Conservation (phyloP, 2,888 invertebrate genomes). For the Imbricaverruca yamaguchii region DNA sequence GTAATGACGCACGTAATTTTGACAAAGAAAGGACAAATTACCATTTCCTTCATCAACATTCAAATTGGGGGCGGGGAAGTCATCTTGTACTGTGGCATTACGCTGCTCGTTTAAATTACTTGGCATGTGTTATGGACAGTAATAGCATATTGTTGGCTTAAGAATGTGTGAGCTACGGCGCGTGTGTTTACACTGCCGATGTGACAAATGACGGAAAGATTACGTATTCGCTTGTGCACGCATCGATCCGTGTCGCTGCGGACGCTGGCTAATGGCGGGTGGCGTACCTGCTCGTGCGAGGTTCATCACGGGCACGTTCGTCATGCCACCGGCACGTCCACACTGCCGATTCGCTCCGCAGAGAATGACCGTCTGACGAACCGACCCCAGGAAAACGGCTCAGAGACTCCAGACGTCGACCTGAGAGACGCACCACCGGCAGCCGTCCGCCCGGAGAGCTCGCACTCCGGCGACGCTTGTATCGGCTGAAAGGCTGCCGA, state of each 20-base stretch:
- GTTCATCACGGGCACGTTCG: no score
- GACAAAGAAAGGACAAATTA: neutral
- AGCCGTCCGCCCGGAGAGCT: neutral
- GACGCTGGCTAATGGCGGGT: neutral
- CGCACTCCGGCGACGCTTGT: no score
- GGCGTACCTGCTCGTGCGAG: neutral
- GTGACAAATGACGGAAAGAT: constrained; percentile 14
- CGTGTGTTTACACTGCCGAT: neutral
- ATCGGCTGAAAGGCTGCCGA: no score
- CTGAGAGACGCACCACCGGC: neutral
- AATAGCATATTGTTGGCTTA: constrained; percentile 7
- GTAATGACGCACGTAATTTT: neutral
- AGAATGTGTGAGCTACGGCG: neutral
- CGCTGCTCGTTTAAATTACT: neutral
- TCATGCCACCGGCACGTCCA: no score
- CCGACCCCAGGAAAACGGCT: neutral
- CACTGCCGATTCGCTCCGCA: neutral
- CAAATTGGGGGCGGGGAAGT: constrained; percentile 10
- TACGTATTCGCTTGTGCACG: neutral
- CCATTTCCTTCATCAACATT: constrained; percentile 5
- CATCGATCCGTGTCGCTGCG: neutral
- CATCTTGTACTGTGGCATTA: neutral
- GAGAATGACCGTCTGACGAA: neutral
- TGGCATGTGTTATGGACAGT: constrained; percentile 17
- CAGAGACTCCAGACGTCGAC: neutral